Conservation (phyloP, 2,113 vertebrate genomes). For the Pungitius pungitius region DNA sequence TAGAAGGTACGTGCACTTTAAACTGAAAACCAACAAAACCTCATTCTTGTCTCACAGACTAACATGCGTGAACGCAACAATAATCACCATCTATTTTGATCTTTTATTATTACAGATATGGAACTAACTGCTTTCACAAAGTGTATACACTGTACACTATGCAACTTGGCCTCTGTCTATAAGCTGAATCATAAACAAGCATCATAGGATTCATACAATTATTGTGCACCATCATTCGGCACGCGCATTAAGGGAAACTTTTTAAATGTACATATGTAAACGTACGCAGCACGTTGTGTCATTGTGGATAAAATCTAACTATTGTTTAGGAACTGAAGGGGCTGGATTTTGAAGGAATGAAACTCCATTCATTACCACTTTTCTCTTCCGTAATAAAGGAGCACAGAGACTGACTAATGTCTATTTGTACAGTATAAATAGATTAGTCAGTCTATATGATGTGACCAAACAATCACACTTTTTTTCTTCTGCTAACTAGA, state of each 20-base stretch:
- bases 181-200: background rate
- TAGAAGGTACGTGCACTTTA: background rate
- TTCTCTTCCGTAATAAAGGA: slow-evolving; percentile 29
- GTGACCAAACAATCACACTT: slow-evolving; percentile 49
- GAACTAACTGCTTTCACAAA: background rate
- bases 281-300: background rate
- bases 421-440: slow-evolving; percentile 59
- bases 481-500: slow-evolving; percentile 65
- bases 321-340: background rate
- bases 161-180: background rate
- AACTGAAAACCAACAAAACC: background rate
- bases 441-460: slow-evolving; percentile 65
- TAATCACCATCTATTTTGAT: background rate
- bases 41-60: background rate
- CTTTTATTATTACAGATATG: background rate
- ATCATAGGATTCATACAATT: background rate
- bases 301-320: background rate
- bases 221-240: background rate
- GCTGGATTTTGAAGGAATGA: slow-evolving; percentile 11
- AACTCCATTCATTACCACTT: slow-evolving; percentile 33
- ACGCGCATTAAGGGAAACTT: background rate
- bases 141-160: background rate
- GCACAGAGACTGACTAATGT: slow-evolving; percentile 63
- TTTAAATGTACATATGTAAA: background rate
- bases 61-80: background rate